Conservation (phyloP, 2,888 invertebrate genomes). For the Macrophya alboannulata region DNA sequence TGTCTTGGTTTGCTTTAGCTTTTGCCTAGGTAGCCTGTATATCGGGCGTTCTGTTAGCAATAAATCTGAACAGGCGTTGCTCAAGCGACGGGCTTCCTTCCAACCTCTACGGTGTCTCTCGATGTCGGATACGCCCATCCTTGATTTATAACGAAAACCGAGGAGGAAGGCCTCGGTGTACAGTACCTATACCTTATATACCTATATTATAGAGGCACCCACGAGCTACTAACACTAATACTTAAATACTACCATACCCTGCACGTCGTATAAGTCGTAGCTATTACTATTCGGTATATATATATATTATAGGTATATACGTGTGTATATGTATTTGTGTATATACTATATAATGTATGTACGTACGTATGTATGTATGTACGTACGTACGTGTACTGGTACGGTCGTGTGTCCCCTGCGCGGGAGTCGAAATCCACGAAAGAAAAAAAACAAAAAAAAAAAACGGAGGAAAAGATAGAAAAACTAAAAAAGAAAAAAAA, state of each 20-base stretch:
- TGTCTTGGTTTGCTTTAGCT: background rate
- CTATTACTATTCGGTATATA: background rate
- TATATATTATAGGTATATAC: background rate
- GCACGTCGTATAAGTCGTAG: no score
- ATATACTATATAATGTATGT: background rate
- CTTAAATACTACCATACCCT: background rate
- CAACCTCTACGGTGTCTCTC: conserved; percentile 77
- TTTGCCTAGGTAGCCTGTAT: conserved; percentile 5
- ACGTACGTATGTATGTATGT: background rate
- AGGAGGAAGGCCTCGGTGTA: conserved; percentile 65
- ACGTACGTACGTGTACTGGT: no score
- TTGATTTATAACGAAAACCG: conserved; percentile 73
- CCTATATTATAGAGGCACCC: conserved; percentile 64
- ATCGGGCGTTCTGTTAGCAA: conserved; percentile 60
- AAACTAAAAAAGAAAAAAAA: background rate
- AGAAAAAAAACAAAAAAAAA: background rate
- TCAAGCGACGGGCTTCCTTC: conserved; percentile 73
- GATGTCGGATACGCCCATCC: conserved; percentile 77
- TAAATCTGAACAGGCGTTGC: conserved; percentile 75
- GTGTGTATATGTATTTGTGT: background rate
- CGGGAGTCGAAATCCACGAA: background rate
- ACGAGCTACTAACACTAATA: conserved; percentile 53
- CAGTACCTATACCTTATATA: background rate
- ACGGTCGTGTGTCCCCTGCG: background rate
- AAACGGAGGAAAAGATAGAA: background rate